A percentile compares a stretch with the other conserved stretches of the same genome.
phyloP scores from a whole-genome alignment of 2,113 vertebrate genomes.

The Arvicanthis niloticus region DNA sequence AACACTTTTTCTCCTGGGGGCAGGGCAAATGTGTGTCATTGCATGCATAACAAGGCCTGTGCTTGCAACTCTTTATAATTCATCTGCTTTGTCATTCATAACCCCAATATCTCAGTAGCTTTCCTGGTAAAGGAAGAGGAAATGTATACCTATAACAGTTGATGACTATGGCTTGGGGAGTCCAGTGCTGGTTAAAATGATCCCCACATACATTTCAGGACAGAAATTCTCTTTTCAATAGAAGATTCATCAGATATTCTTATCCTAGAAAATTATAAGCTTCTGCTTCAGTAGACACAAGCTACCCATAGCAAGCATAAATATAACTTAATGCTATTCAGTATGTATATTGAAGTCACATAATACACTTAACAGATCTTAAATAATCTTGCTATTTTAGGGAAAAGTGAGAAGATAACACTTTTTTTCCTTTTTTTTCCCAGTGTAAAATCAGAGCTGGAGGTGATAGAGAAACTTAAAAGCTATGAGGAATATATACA shows the following conservation, averaged over 20 bases:
- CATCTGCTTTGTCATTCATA: neutral
- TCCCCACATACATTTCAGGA: neutral
- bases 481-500: neutral
- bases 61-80: neutral
- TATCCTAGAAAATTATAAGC: neutral
- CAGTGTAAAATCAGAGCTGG: neutral
- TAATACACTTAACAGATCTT: neutral
- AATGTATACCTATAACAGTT: neutral
- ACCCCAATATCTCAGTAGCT: neutral
- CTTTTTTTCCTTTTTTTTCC: neutral
- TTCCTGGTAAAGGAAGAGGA: neutral
- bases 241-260: neutral
- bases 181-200: neutral
- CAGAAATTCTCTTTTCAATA: neutral
- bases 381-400: neutral
- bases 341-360: neutral
- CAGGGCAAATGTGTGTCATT: neutral
- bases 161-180: rapidly evolving
- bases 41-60: neutral
- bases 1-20: neutral
- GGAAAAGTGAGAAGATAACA: neutral
- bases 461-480: neutral
- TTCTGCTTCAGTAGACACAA: neutral
- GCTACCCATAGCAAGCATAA: neutral
- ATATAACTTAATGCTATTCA: neutral